phyloP scores from a whole-genome alignment of 2,797 vertebrate species.

The Lepus oiostolus region DNA sequence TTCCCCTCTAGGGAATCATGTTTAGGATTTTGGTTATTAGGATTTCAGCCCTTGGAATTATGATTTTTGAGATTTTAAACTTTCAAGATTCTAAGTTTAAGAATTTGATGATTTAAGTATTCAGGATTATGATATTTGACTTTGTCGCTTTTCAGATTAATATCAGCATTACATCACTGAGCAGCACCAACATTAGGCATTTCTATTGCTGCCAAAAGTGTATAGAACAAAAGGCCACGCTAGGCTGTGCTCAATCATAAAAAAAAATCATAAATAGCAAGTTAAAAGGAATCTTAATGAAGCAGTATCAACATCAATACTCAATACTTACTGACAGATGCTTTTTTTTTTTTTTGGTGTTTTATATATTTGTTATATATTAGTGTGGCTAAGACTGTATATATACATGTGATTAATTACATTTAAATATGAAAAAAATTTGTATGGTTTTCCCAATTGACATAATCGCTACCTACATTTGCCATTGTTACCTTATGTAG shows the following conservation, averaged over 20 bases:
- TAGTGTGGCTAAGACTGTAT: neutral
- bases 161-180: too few relatives aligned
- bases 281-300: neutral
- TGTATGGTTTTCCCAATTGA: neutral
- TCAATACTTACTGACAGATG: slow-evolving; percentile 15
- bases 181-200: neutral
- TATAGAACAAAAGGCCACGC: neutral
- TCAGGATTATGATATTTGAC: too few relatives aligned
- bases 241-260: neutral
- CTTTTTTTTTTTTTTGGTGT: neutral
- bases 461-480: neutral
- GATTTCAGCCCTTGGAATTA: too few relatives aligned
- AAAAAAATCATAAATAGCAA: neutral
- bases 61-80: too few relatives aligned
- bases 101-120: too few relatives aligned
- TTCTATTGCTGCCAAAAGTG: neutral
- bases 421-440: slow-evolving; percentile 29
- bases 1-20: too few relatives aligned
- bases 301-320: neutral
- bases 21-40: too few relatives aligned
- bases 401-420: neutral
- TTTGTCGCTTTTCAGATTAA: too few relatives aligned
- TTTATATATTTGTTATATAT: neutral
- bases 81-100: too few relatives aligned
- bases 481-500: neutral